Base-by-base conservation (phyloP, 2,113 vertebrate species). In the Choloepus hoffmanni region DNA sequence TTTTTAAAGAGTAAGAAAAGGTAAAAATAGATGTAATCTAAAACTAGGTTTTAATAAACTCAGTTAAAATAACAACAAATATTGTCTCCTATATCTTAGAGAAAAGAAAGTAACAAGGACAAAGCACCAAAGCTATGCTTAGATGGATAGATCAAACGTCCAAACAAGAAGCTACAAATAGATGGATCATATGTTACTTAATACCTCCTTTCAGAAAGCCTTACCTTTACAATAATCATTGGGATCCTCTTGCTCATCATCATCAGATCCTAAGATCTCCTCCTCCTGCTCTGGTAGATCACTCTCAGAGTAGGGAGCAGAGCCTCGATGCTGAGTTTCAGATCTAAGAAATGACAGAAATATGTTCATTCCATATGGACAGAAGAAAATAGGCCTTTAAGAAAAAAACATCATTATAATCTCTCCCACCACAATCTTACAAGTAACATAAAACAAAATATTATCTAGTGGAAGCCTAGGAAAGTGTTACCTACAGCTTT, bases 221-320 rank as follows among this genome's bases (percentile, higher is more conserved):
- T 96, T 85, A 99, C 99, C 99, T 98, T 99, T 99, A 97, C 99
- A 99, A 97, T 99, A 99, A 98, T 99, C 99, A 63, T 99, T 99
- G 63, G 99, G 99, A 96, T 99, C 99, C 93, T 99, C 99, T 91
- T 99, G 99, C 87, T 99, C 99, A 26, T 99, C 99, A 1, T 99
- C 99, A 87, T 99, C 99, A 28, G 99, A 99, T 36, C 99, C 99
- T 97, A 99, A 98, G 97, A 99, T 99, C 98, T 99, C 99, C 82
- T 99, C 99, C 83, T 99, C 99, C 94, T 99, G 99, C 93, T 99
- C 99, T 5, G 99, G 99, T 26, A 98, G 97, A 1, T 99, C 99
- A 82, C 98, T 99, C 96, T 99, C 99, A 0, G 99, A 97, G 43
- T 99, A 99, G 87, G 99, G 98, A 92, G 99, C 98, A 58, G 98